These are phyloP conservation scores for Psophia crepitans DNA, from an alignment of 2,113 vertebrate species.

Conservation along the genomic window DNA sequence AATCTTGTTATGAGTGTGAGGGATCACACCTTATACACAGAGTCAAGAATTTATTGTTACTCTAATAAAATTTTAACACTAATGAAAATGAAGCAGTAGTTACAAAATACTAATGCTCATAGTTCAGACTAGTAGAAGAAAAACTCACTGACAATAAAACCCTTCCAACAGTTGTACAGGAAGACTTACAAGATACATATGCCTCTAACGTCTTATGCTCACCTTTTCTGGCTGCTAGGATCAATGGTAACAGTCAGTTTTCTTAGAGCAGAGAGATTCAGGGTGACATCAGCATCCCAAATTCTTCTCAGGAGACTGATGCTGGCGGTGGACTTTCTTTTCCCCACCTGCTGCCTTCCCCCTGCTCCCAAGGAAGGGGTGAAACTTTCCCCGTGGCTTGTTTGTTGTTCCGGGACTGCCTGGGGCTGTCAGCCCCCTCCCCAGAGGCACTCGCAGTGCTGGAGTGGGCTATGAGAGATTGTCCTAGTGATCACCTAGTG, in stretches of 20 bases:
- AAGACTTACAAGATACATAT: not conserved
- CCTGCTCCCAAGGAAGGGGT: not conserved
- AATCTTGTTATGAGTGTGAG: not conserved
- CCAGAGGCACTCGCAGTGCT: accelerated
- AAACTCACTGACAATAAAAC: not conserved
- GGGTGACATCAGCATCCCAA: not conserved
- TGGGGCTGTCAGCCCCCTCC: not conserved
- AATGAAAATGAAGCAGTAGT: not conserved
- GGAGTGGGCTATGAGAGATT: not conserved
- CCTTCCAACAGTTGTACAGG: not conserved
- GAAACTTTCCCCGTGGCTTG: accelerated
- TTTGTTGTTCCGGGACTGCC: accelerated
- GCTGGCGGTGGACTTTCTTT: not conserved
- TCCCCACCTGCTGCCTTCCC: not conserved
- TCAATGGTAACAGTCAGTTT: not conserved
- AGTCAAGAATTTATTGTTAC: not conserved
- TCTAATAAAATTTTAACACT: not conserved
- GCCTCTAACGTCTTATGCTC: accelerated
- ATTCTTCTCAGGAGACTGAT: not conserved
- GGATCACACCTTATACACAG: not conserved
- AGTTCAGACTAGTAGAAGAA: not conserved
- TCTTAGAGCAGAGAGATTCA: not conserved
- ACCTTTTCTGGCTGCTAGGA: not conserved
- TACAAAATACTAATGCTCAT: not conserved
- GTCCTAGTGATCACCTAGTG: not conserved